Base-by-base conservation (phyloP, 2,113 vertebrate species). In the Siphamia tubifer region DNA sequence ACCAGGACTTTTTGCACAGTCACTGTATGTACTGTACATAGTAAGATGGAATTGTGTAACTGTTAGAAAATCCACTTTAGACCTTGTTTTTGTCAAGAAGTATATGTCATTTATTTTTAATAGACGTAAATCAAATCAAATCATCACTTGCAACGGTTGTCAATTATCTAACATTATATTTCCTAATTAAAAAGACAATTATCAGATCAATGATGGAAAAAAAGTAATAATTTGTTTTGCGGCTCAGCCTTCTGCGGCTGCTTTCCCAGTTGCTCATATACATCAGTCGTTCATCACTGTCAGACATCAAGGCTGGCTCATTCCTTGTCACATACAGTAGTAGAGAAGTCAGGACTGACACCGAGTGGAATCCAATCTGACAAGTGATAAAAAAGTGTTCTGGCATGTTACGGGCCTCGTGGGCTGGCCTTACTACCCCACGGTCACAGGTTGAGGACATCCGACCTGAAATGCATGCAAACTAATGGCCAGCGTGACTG, bases 401-500 rank as follows among this genome's bases (percentile, higher is more conserved):
- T 86, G 87, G 83, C 87, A 87, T 83, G 82, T 83, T 81, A 80
- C 69, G 64, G 75, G 78, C 77, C 83, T 89, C 36, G 75, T 81
- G 81, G 88, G 69, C 82, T 77, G 66, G 79, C 82, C 73, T 74
- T 47, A 48, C 63, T 85, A 75, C 77, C 81, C 84, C 56, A 65
- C 69, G 72, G 89, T 90, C 81, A 75, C 84, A 82, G 89, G 88
- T 85, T 91, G 89, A 88, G 85, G 88, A 91, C 91, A 91, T 90
- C 79, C 68, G 71, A 91, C 89, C 89, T 89, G 89, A 92, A 90
- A 80, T 89, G 81, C 89, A 85, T 89, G 85, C 86, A 91, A 89
- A 89, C 83, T 86, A 91, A 91, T 89, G 89, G 87, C 60, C 71
- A 17, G 55, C 68, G 58, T 92, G 90, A 91, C 79, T 90, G 91